A percentile compares a stretch with the other conserved stretches of the same genome.
Conservation (phyloP, 2,888 invertebrate genomes). For the Drosophila subquinaria region DNA sequence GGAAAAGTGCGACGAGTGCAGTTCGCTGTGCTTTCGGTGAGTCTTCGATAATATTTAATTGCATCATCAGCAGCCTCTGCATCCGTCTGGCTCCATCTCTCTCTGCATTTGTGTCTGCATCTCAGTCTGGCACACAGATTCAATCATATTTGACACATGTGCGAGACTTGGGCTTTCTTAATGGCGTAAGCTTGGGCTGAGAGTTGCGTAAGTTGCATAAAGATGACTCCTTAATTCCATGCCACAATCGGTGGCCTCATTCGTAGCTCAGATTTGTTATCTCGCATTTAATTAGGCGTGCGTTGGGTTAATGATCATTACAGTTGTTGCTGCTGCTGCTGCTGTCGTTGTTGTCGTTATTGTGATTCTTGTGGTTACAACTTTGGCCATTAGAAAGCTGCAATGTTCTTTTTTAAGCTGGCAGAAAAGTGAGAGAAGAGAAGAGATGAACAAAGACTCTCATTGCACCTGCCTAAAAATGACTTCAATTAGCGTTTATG, state of each 20-base stretch:
- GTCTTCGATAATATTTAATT: slow-evolving; percentile 62
- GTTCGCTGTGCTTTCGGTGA: slow-evolving; percentile 70
- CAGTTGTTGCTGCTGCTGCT: slow-evolving; percentile 2
- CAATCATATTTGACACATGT: slow-evolving; percentile 59
- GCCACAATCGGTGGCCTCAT: slow-evolving; percentile 67
- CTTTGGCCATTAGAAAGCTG: slow-evolving; percentile 75
- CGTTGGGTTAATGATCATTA: slow-evolving; percentile 55
- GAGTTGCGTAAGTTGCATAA: slow-evolving; percentile 55
- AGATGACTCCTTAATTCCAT: slow-evolving; percentile 21
- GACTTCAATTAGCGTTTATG: slow-evolving; percentile 55
- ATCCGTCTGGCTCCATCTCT: slow-evolving; percentile 1
- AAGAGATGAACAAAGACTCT: slow-evolving; percentile 31
- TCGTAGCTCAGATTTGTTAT: slow-evolving; percentile 60
- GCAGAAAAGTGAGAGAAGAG: neutral
- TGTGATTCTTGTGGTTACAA: slow-evolving; percentile 39
- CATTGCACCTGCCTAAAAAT: slow-evolving; percentile 56
- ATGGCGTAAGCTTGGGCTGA: slow-evolving; percentile 46
- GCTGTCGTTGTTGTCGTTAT: neutral
- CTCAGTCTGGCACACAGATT: slow-evolving; percentile 40
- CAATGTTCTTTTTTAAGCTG: slow-evolving; percentile 39
- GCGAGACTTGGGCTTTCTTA: slow-evolving; percentile 52
- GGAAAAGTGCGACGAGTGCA: slow-evolving; percentile 70
- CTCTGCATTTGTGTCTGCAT: neutral
- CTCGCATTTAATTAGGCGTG: slow-evolving; percentile 76
- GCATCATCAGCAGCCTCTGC: slow-evolving; percentile 55